Evolutionary conservation across 2,888 invertebrate species (phyloP).

Genomic region (Kryphioiulus occultus): DNA sequence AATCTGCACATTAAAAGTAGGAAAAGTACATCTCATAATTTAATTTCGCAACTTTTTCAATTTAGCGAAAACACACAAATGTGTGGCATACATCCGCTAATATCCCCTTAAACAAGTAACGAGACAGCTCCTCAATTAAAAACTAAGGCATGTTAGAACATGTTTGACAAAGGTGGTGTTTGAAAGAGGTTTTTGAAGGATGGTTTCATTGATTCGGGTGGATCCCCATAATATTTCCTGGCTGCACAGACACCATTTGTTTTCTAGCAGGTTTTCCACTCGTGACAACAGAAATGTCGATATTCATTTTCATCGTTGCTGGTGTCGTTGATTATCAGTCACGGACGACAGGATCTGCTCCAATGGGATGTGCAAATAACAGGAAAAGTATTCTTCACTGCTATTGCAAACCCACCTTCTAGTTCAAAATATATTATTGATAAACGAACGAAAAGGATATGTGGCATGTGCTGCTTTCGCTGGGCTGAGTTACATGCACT

Average conservation of each 20-base stretch:
- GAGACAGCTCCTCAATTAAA: too few species aligned
- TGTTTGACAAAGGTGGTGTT: background rate
- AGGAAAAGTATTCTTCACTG: background rate
- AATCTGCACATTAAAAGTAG: too few species aligned
- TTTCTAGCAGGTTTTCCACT: background rate
- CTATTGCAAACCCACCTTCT: background rate
- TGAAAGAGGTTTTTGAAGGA: background rate
- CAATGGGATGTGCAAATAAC: background rate
- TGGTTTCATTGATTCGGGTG: background rate
- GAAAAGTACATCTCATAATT: too few species aligned
- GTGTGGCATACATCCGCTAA: too few species aligned
- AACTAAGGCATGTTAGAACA: too few species aligned
- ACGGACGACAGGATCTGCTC: background rate
- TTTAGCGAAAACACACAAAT: too few species aligned
- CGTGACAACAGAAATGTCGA: background rate
- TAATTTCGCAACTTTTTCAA: too few species aligned
- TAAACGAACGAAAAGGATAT: background rate
- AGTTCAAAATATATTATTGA: constrained; percentile 11
- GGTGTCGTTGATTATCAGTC: constrained; percentile 2
- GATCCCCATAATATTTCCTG: background rate
- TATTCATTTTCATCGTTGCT: constrained; percentile 11
- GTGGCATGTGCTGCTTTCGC: background rate
- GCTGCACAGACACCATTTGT: background rate
- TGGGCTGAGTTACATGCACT: background rate
- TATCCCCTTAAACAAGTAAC: too few species aligned